Evolutionary conservation across 2,797 vertebrate species (phyloP), one percentile per base, ranked within the genome.

Genomic region (Etheostoma nigrum): DNA sequence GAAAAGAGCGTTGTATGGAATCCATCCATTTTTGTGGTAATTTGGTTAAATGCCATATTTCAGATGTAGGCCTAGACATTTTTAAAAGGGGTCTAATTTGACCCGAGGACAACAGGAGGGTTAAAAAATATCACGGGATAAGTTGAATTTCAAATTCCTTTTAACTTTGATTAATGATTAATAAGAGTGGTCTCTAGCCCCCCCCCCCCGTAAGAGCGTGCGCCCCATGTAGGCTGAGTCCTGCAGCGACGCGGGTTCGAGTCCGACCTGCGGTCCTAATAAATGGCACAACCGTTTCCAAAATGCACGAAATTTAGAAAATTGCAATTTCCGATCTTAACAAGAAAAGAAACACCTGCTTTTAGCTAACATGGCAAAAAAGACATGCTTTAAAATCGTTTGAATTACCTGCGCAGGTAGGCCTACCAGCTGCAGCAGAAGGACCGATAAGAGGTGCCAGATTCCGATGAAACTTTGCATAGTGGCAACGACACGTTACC

Each of bases 361-460:
- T 1, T 23, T 15, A 12, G 54, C 5, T 62, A 30, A 19, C 11
- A 25, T 49, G 11, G 36, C 36, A 12, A 40, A 40, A 48, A 27
- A 48, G 1, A n/a, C 3, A 4, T 6, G 71, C 36, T 21, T 42
- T 5, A 6, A n/a, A 6, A 19, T 15, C 2, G 14, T 9, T 13
- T 8, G 53, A 19, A 0, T 86, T 89, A 94, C 93, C 90, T 94
- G 93, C 27, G 79, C 90, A 87, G 84, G 90, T 85, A n/a, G n/a
- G n/a, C n/a, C n/a, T n/a, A 58, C 33, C 44, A 75, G 71, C 11
- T 84, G 85, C 21, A 86, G 62, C 64, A 89, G 57, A 67, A 89
- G 60, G 15, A 85, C 60, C 67, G 84, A 25, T 5, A 86, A 49
- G 67, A 93, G 62, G 4, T 53, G 81, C 25, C 67, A 72, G 33